Base-by-base conservation (phyloP, 2,113 vertebrate genomes). In the Equus przewalskii region DNA sequence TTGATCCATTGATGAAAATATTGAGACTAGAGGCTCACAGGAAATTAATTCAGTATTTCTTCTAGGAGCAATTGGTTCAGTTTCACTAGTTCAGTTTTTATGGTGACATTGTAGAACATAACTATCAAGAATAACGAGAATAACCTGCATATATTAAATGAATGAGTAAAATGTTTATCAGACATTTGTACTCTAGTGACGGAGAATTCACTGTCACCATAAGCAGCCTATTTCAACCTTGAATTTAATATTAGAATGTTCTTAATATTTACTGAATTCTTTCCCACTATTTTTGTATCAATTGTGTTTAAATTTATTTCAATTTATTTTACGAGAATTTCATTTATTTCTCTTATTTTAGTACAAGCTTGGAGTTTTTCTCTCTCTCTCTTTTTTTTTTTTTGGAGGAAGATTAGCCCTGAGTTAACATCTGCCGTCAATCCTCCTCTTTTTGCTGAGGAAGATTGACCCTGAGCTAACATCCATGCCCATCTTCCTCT, bases 1-100 rank as follows among this genome's bases (percentile, higher is more conserved):
- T 60, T 94, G 46, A 84, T 36, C 62, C n/a, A 62, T 5, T 69
- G 58, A 84, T 56, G 64, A 72, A 97, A 95, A 62, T 87, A 69
- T 21, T 76, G 6, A 80, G 58, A 89, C 7, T 33, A 94, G 56
- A 88, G 51, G 7, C 22, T 88, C 36, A 19, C 16, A 73, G 41
- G 36, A 79, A 51, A 0, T 6, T 33, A 95, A 69, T 6, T 1
- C 0, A 3, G 8, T 44, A 88, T 79, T 93, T 94, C 26, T 83
- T 46, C 12, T 51, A 72, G 41, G 64, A 95, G 46, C 22, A 24
- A 64, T 33, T 60, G 18, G 11, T 19, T 75, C 36, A 30, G 3
- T 60, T 75, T 91, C 58, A 85, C 26, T 21, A 82, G 62, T 7
- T 94, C 56, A 94, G 14, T 33, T 28, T 85, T 75, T 28, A 62